Evolutionary conservation across 2,113 vertebrate genomes (phyloP), one percentile per base, ranked within the genome.

Genomic region (Prionailurus bengalensis): DNA sequence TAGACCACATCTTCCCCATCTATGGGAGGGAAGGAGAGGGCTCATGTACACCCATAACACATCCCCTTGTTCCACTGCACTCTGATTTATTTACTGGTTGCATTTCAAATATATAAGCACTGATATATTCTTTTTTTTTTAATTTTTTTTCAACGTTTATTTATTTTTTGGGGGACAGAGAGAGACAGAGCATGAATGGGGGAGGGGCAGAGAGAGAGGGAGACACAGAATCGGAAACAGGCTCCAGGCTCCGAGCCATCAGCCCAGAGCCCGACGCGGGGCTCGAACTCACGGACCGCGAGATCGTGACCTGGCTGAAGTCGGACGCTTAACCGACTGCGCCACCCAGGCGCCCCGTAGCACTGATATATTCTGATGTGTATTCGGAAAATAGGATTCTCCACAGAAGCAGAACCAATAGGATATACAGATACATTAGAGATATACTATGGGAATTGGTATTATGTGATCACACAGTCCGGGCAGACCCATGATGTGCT

Each of bases 11-110:
- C 65, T 74, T 33, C 80, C 71, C 7, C 1, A 7, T 29, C 78
- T 73, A 0, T 5, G 84, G 25, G 5, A 27, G 29, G 27, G 48
- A 0, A 9, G 48, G 9, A 1, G 42, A 12, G 19, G 36, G 16
- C 0, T 0, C 58, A 11, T 0, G 1, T 8, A 1, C 0, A 0
- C 29, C n/a, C 61, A 2, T 0, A 12, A 9, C 19, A 5, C 39
- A 15, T 16, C 16, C 45, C 25, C 58, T 36, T 27, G 14, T 19
- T 45, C 16, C 36, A 4, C 2, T 33, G 68, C 13, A 11, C 70
- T 65, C 65, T 17, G 17, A 12, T 48, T 42, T 13, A 73, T 33
- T 39, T 33, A 4, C 83, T 65, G 63, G 61, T 39, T 71, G 11
- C 19, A 36, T 55, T 29, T 65, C 8, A 21, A 27, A 17, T 39